Conservation (phyloP, 2,888 invertebrate species). For the Andrena haemorrhoa region DNA sequence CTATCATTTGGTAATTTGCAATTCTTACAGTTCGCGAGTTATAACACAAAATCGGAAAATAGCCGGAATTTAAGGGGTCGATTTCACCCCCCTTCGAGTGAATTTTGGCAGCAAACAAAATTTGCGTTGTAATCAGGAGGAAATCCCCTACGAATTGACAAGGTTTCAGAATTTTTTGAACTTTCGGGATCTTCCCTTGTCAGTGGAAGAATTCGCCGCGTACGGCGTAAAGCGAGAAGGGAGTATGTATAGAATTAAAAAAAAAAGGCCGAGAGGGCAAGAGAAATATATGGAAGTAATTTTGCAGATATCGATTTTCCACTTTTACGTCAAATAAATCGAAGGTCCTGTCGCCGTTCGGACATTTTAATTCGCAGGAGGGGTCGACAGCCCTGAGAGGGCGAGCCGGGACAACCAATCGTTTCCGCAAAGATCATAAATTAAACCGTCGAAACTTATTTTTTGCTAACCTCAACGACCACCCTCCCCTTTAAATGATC, state of each 20-base stretch:
- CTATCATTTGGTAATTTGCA: too few species aligned
- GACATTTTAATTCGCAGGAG: slow-evolving; percentile 32
- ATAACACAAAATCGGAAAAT: too few species aligned
- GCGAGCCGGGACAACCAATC: slow-evolving; percentile 11
- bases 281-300: slow-evolving; percentile 40
- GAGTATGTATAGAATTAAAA: slow-evolving; percentile 8
- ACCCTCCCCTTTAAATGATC: neutral
- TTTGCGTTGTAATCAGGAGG: too few species aligned
- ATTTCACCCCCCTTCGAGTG: too few species aligned
- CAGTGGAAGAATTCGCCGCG: neutral
- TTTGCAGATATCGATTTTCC: slow-evolving; percentile 33
- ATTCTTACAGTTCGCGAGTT: too few species aligned
- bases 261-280: neutral
- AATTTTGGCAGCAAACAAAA: too few species aligned
- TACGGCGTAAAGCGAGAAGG: neutral
- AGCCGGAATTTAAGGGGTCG: too few species aligned
- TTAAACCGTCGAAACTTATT: slow-evolving; percentile 10
- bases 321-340: slow-evolving; percentile 45
- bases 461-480: neutral
- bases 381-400: slow-evolving; percentile 15
- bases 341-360: slow-evolving; percentile 16
- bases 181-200: too few species aligned
- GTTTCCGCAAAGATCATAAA: slow-evolving; percentile 40
- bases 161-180: too few species aligned
- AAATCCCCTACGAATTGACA: too few species aligned